Base-by-base conservation (phyloP, 2,113 vertebrate genomes). In the Scortum barcoo region DNA sequence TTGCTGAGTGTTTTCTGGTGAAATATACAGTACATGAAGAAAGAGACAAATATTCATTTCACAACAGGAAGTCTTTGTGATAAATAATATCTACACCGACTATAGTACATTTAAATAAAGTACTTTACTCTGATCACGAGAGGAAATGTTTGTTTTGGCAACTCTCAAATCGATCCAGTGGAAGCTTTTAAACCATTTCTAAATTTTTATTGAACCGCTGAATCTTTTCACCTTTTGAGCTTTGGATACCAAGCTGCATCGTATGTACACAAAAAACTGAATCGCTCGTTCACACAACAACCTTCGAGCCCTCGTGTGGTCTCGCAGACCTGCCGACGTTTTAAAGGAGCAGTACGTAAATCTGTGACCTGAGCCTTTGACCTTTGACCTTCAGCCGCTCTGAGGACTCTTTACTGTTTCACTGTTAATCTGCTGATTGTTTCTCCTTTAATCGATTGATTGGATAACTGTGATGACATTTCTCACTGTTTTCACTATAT, bases 141-240 rank as follows among this genome's bases (percentile, higher is more conserved):
- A 68, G 38, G 62, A 71, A 33, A 70, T n/a, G 19, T 75, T 83
- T 80, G 79, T 91, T 94, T 89, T 91, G 92, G 90, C 88, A 93
- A 92, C 90, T 91, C 87, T 80, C 51, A 82, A 87, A 91, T 81
- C 66, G 3, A 30, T 89, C 86, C 87, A 91, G 72, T 88, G 83
- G 81, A 86, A 91, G 51, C 50, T 13, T 67, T 63, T 53, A n/a
- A n/a, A n/a, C n/a, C n/a, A n/a, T n/a, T n/a, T n/a, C n/a, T n/a
- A n/a, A n/a, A n/a, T n/a, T n/a, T 12, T 19, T 19, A 36, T 54
- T 70, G 66, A 30, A 70, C 78, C 60, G 78, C 61, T 48, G 57
- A 75, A 78, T 57, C 10, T 70, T 61, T 14, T 84, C 70, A 79
- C 10, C 66, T 61, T 14, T 84, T 67, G 77, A 83, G 62, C 86